Base-by-base conservation (phyloP, 2,797 vertebrate species). In the Diglossa cyanea region DNA sequence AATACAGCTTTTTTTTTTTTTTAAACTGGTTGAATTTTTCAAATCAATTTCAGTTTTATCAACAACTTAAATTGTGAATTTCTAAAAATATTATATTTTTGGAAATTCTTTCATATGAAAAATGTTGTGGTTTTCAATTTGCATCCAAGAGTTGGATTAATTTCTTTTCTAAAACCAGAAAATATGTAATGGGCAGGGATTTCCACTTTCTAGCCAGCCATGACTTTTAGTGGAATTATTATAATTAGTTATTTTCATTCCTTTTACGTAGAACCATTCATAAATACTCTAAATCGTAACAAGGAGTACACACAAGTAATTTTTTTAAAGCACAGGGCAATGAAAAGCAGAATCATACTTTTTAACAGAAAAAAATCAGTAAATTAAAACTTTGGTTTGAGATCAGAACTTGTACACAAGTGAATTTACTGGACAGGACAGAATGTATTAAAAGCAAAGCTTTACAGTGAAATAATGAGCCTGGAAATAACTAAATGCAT, bases 241-340 rank as follows among this genome's bases (percentile, higher is more conserved):
- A 84, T 70, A 93, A 96, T 94, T 90, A 93, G 66, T 50, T 90
- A 90, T 95, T 96, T 96, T 95, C 86, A 87, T 93, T 96, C 63
- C 8, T 95, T 92, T 94, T 79, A 92, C 87, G 80, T 92, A 81
- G 74, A 93, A 53, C 83, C 94, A 97, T 97, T 97, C 93, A 95
- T 90, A 95, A 95, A 96, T 94, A 92, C 11, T 16, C 30, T 79
- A 63, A 81, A 42, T 61, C 65, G 20, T 63, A 93, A 25, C 23
- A 66, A 93, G 35, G 37, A 72, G 58, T 94, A 79, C 26, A 21
- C 47, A 88, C 31, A 78, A 90, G 50, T 50, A 60, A 44, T 18
- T 51, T 79, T 79, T 85, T 74, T 74, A 7, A 37, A 60, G 19
- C 58, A 53, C 1, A 24, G 14, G 25, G 17, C 51, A 78, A 78